These are phyloP conservation scores for Tinamus major DNA, from an alignment of 2,797 vertebrate genomes.

Conservation along the genomic window DNA sequence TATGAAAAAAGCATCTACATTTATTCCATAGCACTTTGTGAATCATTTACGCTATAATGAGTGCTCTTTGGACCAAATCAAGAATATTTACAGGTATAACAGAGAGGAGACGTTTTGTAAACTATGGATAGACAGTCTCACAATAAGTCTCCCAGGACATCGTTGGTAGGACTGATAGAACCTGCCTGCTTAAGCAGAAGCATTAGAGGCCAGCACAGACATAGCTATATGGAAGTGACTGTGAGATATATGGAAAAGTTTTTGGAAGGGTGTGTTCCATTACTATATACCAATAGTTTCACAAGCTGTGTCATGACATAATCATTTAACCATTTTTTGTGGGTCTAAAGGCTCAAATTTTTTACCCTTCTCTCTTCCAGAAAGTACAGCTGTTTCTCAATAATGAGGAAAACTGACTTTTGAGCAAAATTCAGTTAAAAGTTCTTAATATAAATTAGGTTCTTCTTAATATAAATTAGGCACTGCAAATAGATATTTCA, in stretches of 20 bases:
- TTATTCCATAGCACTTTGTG: not conserved
- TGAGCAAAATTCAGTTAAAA: not conserved
- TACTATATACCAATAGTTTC: not conserved
- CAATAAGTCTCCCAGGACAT: not conserved
- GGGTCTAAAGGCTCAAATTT: not conserved
- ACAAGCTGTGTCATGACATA: not conserved
- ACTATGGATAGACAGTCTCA: not conserved
- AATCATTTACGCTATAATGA: not conserved
- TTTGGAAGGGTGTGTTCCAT: not conserved
- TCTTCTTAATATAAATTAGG: not conserved
- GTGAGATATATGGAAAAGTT: accelerated
- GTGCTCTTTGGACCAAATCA: not conserved
- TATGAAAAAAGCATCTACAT: not conserved
- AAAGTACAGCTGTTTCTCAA: not conserved
- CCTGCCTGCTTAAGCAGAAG: not conserved
- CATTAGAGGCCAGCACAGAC: not conserved
- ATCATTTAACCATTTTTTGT: not conserved
- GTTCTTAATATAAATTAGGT: not conserved
- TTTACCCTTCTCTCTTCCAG: not conserved
- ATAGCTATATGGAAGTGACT: not conserved
- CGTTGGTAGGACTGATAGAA: not conserved
- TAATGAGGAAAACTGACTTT: not conserved
- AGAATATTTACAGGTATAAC: not conserved
- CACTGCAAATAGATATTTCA: not conserved
- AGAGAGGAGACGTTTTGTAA: not conserved